Conservation (phyloP, 2,797 vertebrate species). For the Adrianichthys oophorus region DNA sequence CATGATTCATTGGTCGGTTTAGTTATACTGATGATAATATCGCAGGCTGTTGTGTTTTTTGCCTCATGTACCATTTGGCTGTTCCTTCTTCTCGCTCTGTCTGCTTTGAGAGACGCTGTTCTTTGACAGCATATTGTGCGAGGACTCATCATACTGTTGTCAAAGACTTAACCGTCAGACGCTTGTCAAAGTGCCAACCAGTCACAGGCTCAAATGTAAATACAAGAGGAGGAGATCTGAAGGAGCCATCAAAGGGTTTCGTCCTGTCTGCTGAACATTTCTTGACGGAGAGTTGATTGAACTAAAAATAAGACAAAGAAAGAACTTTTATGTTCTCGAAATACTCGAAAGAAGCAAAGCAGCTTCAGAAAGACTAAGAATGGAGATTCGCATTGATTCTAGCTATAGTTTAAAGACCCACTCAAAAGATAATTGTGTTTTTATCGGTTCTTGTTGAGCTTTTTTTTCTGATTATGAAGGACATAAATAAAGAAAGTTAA, state of each 20-base stretch:
- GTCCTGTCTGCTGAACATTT: constrained; percentile 36
- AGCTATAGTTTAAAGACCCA: not conserved
- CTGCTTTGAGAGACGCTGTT: constrained; percentile 49
- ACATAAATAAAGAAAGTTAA: too few relatives aligned
- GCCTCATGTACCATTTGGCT: constrained; percentile 46
- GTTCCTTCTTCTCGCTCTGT: constrained; percentile 39
- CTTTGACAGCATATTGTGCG: constrained; percentile 63
- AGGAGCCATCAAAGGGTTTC: constrained; percentile 33
- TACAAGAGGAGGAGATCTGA: constrained; percentile 32
- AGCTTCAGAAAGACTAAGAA: not conserved
- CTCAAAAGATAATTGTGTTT: too few relatives aligned
- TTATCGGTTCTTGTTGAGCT: too few relatives aligned
- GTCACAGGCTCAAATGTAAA: constrained; percentile 20
- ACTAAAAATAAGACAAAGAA: constrained; percentile 22
- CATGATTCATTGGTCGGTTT: constrained; percentile 51
- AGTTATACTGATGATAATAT: constrained; percentile 47
- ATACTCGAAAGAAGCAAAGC: constrained; percentile 3
- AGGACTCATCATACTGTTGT: constrained; percentile 58
- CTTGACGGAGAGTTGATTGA: constrained; percentile 14
- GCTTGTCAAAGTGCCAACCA: constrained; percentile 65
- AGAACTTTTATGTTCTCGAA: constrained; percentile 40
- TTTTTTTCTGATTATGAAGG: too few relatives aligned
- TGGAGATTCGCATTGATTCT: not conserved
- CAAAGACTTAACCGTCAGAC: constrained; percentile 65
- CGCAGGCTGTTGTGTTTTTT: constrained; percentile 45